These are phyloP conservation scores for Netelia melanura DNA, from an alignment of 2,888 invertebrate genomes.

Conservation along the genomic window DNA sequence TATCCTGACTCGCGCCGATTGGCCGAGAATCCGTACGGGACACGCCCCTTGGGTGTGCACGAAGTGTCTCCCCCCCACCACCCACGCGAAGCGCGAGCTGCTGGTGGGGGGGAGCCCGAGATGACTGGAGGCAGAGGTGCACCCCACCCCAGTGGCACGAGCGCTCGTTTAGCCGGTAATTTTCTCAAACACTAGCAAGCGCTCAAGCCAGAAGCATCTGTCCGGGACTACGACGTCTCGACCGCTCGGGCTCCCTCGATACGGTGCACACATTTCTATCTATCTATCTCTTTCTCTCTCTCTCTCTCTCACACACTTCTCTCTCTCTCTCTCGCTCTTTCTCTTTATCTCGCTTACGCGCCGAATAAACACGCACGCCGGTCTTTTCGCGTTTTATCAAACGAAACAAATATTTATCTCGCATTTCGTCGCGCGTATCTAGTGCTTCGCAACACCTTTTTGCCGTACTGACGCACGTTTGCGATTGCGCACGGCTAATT, in stretches of 20 bases:
- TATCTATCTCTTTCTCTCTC: neutral
- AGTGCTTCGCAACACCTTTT: neutral
- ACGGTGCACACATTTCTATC: slow-evolving; percentile 18
- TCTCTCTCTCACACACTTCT: neutral
- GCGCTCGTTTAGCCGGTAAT: slow-evolving; percentile 83
- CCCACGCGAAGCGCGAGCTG: slow-evolving; percentile 51
- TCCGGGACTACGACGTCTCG: slow-evolving; percentile 60
- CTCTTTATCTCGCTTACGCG: neutral
- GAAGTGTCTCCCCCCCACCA: slow-evolving; percentile 35
- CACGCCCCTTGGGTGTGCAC: slow-evolving; percentile 35
- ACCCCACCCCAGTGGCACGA: slow-evolving; percentile 75
- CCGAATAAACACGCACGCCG: neutral
- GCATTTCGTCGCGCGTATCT: neutral
- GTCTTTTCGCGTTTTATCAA: neutral
- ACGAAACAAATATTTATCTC: neutral
- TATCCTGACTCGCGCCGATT: slow-evolving; percentile 45
- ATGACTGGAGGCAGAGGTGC: slow-evolving; percentile 21
- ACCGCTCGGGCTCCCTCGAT: slow-evolving; percentile 56
- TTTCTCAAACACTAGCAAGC: slow-evolving; percentile 85
- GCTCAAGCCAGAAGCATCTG: slow-evolving; percentile 83
- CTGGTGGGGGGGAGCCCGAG: slow-evolving; percentile 27
- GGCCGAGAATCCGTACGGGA: slow-evolving; percentile 23
- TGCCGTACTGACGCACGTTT: neutral
- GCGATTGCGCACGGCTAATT: neutral
- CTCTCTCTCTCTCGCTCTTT: neutral